Percentiles rank a stretch among this genome's conserved stretches.
Conservation (phyloP, 2,888 invertebrate genomes). For the Spilarctia lutea region DNA sequence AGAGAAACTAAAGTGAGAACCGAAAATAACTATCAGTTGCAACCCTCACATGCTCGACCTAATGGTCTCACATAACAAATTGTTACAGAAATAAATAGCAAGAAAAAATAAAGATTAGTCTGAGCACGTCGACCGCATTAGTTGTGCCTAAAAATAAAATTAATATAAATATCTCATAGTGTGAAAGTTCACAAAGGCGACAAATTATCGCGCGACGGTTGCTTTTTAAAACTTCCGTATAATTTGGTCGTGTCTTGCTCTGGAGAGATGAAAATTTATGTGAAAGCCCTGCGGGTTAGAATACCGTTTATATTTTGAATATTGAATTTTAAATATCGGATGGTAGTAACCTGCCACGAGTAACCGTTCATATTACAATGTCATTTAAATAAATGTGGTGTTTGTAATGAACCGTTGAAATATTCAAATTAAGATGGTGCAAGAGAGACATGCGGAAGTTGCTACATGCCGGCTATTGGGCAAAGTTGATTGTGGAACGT, state of each 20-base stretch:
- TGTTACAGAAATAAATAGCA: slow-evolving; percentile 78
- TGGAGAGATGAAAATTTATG: slow-evolving; percentile 67
- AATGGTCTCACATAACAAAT: slow-evolving; percentile 78
- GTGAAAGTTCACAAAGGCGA: slow-evolving; percentile 82
- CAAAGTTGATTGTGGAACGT: slow-evolving; percentile 18
- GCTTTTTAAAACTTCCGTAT: slow-evolving; percentile 69
- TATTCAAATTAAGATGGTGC: slow-evolving; percentile 47
- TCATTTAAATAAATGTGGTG: slow-evolving; percentile 44
- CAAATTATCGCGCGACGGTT: slow-evolving; percentile 67
- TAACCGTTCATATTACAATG: slow-evolving; percentile 29
- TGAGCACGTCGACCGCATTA: slow-evolving; percentile 75
- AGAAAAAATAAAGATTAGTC: slow-evolving; percentile 73
- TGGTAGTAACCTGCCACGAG: slow-evolving; percentile 27
- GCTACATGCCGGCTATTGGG: slow-evolving; percentile 18
- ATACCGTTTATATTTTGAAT: slow-evolving; percentile 59
- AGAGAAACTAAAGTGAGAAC: slow-evolving; percentile 32
- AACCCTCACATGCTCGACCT: slow-evolving; percentile 70
- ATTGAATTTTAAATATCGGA: slow-evolving; percentile 58
- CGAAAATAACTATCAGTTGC: slow-evolving; percentile 61
- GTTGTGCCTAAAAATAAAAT: slow-evolving; percentile 79
- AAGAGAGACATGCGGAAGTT: slow-evolving; percentile 32
- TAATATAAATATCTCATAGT: slow-evolving; percentile 71
- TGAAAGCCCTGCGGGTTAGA: slow-evolving; percentile 57
- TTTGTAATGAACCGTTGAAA: slow-evolving; percentile 32
- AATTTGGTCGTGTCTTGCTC: slow-evolving; percentile 62